Evolutionary conservation across 2,797 vertebrate genomes (phyloP).

Genomic region (Delichon dasypus): DNA sequence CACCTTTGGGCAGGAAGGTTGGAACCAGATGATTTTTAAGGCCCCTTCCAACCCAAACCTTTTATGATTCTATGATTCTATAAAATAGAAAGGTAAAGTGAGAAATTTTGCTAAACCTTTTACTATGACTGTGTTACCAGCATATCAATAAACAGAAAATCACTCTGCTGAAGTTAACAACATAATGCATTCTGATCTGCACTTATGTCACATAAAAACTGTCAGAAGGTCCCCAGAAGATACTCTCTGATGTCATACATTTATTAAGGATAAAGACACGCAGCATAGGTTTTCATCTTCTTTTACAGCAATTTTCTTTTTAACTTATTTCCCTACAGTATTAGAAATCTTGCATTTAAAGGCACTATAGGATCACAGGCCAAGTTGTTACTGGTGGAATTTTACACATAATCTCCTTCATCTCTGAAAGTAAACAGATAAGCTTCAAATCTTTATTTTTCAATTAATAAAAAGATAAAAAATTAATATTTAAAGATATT

Average conservation of each 20-base stretch:
- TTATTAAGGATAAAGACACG: background rate
- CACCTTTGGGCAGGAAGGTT: too few relatives aligned
- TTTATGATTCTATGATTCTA: background rate
- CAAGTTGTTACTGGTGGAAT: background rate
- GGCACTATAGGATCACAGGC: background rate
- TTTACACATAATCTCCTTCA: background rate
- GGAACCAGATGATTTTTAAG: background rate
- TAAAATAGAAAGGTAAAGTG: background rate
- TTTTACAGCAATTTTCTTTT: background rate
- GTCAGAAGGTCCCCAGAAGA: conserved; percentile 7
- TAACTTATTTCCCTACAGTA: background rate
- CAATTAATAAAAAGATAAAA: conserved; percentile 25
- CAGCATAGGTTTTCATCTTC: background rate
- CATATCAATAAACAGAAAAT: conserved; percentile 34
- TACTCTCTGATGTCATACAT: background rate
- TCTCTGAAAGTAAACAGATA: background rate
- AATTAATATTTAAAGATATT: background rate
- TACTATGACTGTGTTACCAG: background rate
- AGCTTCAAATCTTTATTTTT: conserved; percentile 20
- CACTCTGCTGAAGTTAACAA: conserved; percentile 4
- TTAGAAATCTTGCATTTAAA: background rate
- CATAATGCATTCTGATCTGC: conserved; percentile 4
- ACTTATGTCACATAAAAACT: conserved; percentile 19
- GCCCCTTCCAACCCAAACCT: background rate
- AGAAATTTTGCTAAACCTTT: background rate